phyloP scores from a whole-genome alignment of 1,140 invertebrate genomes.

The Pseudomyrmex pallidus region DNA sequence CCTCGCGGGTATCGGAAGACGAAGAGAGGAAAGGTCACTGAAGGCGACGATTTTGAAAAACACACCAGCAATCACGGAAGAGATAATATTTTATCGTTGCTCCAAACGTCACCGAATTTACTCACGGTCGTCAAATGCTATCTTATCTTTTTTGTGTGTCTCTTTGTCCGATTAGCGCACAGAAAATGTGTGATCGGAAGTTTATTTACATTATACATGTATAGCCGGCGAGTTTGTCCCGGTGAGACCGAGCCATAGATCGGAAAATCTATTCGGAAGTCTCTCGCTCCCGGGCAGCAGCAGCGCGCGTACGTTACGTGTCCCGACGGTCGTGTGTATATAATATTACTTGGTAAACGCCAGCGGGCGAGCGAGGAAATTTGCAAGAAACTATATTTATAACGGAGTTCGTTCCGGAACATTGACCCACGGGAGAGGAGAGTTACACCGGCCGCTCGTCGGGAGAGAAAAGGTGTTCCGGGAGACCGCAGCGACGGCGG shows the following conservation, averaged over 20 bases:
- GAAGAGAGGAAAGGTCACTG: no score
- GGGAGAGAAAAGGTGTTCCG: constrained; percentile 57
- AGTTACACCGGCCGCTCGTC: constrained; percentile 38
- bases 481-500: constrained; percentile 47
- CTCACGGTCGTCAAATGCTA: no score
- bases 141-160: no score
- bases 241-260: constrained; percentile 30
- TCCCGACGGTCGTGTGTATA: constrained; percentile 30
- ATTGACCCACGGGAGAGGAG: constrained; percentile 44
- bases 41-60: constrained; percentile 10
- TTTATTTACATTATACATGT: not conserved
- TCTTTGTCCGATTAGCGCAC: not conserved
- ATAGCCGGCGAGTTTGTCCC: not conserved
- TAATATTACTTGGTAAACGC: constrained; percentile 62
- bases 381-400: constrained; percentile 67
- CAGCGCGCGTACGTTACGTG: not conserved
- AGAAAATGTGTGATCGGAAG: not conserved
- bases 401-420: constrained; percentile 57
- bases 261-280: constrained; percentile 54
- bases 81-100: not conserved
- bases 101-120: not conserved
- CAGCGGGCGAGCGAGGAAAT: constrained; percentile 57
- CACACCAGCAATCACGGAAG: not conserved
- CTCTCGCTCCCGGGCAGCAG: not conserved
- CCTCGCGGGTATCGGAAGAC: constrained; percentile 4